Conservation (phyloP, 2,888 invertebrate species). For the Caenorhabditis uteleia region DNA sequence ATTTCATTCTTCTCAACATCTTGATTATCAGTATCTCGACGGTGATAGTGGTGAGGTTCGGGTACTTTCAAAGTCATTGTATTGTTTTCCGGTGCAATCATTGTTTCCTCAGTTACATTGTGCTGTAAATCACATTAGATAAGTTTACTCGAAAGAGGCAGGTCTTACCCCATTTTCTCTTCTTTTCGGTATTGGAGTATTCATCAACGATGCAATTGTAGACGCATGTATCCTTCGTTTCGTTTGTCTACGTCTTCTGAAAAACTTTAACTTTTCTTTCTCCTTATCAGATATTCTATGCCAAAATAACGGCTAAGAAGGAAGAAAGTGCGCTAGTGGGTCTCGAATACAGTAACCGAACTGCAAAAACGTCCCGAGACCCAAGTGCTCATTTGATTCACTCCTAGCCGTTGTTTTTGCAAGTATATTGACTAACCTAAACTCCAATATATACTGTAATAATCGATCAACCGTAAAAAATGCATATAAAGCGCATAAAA, state of each 20-base stretch:
- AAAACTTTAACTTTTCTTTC: constrained; percentile 15
- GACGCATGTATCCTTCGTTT: constrained; percentile 53
- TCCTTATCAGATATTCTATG: constrained; percentile 3
- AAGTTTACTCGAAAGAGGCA: background rate
- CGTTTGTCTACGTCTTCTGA: constrained; percentile 38
- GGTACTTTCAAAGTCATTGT: constrained; percentile 27
- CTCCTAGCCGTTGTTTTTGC: background rate
- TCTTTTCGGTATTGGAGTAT: constrained; percentile 32
- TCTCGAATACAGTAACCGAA: too few relatives aligned
- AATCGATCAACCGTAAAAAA: constrained; percentile 65
- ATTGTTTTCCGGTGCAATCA: constrained; percentile 7
- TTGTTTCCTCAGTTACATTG: constrained; percentile 27
- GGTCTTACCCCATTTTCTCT: constrained; percentile 16
- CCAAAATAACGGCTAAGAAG: background rate
- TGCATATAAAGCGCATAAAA: constrained; percentile 59
- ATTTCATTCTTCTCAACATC: background rate
- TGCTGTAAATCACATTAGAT: constrained; percentile 1
- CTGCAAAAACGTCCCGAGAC: too few relatives aligned
- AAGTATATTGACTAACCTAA: constrained; percentile 45
- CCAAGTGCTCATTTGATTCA: too few relatives aligned
- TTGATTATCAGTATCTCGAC: background rate
- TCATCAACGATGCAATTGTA: constrained; percentile 49
- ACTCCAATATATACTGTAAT: constrained; percentile 61
- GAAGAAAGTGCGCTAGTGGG: too few relatives aligned
- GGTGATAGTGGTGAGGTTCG: constrained; percentile 10